phyloP scores from a whole-genome alignment of 2,888 invertebrate genomes.

The Microctonus aethiopoides region DNA sequence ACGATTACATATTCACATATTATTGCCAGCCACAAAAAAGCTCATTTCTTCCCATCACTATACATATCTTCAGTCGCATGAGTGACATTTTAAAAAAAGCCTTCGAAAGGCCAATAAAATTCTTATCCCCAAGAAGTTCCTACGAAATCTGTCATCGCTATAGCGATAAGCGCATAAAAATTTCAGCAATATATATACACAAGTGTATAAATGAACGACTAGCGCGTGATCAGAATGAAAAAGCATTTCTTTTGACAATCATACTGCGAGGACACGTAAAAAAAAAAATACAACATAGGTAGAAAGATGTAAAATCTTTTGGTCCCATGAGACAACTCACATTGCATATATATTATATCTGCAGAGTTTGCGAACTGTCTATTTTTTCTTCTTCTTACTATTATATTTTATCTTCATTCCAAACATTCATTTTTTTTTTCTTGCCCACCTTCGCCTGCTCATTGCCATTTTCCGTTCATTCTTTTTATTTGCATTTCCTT shows the following conservation, averaged over 20 bases:
- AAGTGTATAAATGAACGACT: constrained; percentile 23
- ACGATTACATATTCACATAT: neutral
- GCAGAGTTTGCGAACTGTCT: neutral
- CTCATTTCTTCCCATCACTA: too few species aligned
- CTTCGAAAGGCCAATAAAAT: constrained; percentile 35
- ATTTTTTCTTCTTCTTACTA: neutral
- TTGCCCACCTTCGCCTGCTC: too few species aligned
- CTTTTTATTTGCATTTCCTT: neutral
- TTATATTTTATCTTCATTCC: constrained; percentile 7
- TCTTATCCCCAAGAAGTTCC: constrained; percentile 25
- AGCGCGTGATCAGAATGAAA: constrained; percentile 42
- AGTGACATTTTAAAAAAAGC: too few species aligned
- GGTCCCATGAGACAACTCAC: neutral
- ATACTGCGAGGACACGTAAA: constrained; percentile 9
- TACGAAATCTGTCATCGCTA: constrained; percentile 42
- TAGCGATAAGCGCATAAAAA: constrained; percentile 26
- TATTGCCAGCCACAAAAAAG: too few species aligned
- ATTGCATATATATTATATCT: neutral
- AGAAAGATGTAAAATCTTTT: neutral
- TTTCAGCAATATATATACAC: constrained; percentile 7
- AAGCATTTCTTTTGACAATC: constrained; percentile 14
- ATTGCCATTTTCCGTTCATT: constrained; percentile 1
- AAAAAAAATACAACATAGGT: constrained; percentile 23
- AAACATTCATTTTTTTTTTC: constrained; percentile 8
- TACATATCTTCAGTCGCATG: too few species aligned